Evolutionary conservation across 2,888 invertebrate species (phyloP).

Genomic region (Tachina grossa): DNA sequence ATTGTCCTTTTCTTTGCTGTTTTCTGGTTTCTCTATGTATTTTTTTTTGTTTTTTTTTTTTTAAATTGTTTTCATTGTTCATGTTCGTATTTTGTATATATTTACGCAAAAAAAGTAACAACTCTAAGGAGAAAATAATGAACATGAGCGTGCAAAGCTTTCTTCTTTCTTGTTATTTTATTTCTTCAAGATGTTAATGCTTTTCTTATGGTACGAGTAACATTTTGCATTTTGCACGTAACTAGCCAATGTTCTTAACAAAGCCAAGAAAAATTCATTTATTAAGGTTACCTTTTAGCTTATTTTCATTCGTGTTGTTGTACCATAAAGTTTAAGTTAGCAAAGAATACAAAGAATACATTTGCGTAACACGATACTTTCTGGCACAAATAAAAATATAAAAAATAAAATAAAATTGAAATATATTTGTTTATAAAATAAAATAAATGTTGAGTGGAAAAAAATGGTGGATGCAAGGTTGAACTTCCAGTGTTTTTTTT

Average conservation of each 20-base stretch:
- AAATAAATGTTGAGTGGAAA: constrained; percentile 32
- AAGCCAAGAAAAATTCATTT: constrained; percentile 71
- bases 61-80: constrained; percentile 59
- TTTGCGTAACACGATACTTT: constrained; percentile 40
- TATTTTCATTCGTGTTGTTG: constrained; percentile 34
- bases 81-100: constrained; percentile 45
- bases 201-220: constrained; percentile 41
- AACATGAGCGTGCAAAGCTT: background rate
- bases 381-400: background rate
- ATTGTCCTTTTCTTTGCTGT: constrained; percentile 1
- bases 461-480: constrained; percentile 39
- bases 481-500: constrained; percentile 7
- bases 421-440: constrained; percentile 23
- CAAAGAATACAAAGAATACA: constrained; percentile 30
- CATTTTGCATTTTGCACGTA: constrained; percentile 21
- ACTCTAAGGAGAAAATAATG: constrained; percentile 12
- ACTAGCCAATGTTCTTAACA: constrained; percentile 53
- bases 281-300: constrained; percentile 59
- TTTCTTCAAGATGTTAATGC: constrained; percentile 17
- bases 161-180: background rate
- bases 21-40: background rate
- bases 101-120: constrained; percentile 26
- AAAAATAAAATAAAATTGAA: constrained; percentile 20
- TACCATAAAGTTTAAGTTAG: constrained; percentile 44
- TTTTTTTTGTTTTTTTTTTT: constrained; percentile 26